A percentile compares a stretch with the other conserved stretches of the same genome.
phyloP scores from a whole-genome alignment of 2,888 invertebrate species.

The Schizotus pectinicornis region DNA sequence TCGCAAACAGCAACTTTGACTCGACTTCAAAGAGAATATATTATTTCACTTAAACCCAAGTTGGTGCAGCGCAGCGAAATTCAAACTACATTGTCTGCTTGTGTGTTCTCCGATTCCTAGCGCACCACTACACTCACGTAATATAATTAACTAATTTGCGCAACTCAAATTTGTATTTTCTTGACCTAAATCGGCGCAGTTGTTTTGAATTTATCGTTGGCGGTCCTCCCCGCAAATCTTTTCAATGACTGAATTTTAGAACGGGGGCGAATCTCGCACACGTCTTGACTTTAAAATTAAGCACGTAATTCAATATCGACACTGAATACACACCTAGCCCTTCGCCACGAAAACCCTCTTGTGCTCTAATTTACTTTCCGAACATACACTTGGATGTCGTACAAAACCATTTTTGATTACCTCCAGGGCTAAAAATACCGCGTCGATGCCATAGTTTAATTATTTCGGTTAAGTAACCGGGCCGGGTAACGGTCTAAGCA shows the following conservation, averaged over 20 bases:
- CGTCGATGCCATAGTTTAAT: no score
- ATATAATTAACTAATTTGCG: background rate
- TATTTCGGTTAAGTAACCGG: no score
- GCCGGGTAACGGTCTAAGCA: no score
- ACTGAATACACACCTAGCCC: conserved; percentile 11
- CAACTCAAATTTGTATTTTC: no score
- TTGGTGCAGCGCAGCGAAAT: background rate
- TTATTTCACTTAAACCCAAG: conserved; percentile 10
- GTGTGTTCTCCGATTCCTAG: background rate
- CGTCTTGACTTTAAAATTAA: conserved; percentile 28
- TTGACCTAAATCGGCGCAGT: conserved; percentile 5
- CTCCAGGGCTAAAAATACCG: no score
- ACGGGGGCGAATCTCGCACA: conserved; percentile 18
- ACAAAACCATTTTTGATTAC: no score
- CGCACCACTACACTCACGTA: background rate
- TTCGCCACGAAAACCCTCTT: conserved; percentile 5
- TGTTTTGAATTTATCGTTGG: background rate
- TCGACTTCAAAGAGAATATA: conserved; percentile 14
- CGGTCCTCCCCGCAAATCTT: conserved; percentile 6
- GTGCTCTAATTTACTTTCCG: background rate
- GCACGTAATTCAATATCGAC: conserved; percentile 28
- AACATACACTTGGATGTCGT: no score
- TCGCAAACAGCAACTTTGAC: conserved; percentile 6
- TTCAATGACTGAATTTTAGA: conserved; percentile 24
- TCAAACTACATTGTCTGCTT: background rate